A percentile compares a stretch with the other conserved stretches of the same genome.
Evolutionary conservation across 2,797 vertebrate species (phyloP).

Genomic region (Lagocephalus sceleratus): DNA sequence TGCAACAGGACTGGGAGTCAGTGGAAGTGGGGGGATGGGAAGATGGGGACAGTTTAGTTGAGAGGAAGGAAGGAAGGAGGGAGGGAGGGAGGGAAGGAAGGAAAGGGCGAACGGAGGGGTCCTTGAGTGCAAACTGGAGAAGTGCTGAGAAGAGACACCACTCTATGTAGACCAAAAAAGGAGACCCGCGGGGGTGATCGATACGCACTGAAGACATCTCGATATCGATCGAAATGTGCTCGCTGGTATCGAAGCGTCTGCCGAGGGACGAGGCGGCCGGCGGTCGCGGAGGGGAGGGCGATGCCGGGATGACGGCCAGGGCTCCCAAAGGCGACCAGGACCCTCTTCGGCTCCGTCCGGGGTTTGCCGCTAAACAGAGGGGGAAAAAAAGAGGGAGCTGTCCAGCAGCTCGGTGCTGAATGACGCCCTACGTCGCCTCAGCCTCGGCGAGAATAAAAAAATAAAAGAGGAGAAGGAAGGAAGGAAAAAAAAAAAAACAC

Average conservation of each 20-base stretch:
- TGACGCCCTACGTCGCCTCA: constrained; percentile 71
- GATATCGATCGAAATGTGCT: constrained; percentile 22
- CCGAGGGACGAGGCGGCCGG: constrained; percentile 3
- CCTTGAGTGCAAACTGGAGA: constrained; percentile 51
- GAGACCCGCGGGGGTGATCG: constrained; percentile 26
- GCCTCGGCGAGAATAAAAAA: constrained; percentile 42
- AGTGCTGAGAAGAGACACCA: constrained; percentile 24
- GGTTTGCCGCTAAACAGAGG: background rate
- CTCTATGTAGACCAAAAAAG: constrained; percentile 35
- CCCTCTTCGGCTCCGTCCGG: background rate
- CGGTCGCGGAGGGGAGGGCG: too few species aligned
- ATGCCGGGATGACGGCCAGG: constrained; percentile 22
- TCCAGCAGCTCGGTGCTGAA: constrained; percentile 73
- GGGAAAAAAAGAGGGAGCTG: constrained; percentile 57
- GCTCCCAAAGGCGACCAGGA: background rate
- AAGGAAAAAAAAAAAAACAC: constrained; percentile 39
- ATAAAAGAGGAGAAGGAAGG: constrained; percentile 16
- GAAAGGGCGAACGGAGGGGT: constrained; percentile 23
- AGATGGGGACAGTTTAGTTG: constrained; percentile 68
- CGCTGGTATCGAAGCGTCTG: constrained; percentile 19
- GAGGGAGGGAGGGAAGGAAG: constrained; percentile 6
- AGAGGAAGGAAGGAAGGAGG: constrained; percentile 47
- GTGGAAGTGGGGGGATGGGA: constrained; percentile 72
- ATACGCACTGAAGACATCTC: constrained; percentile 22
- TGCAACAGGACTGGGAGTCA: constrained; percentile 77